Base-by-base conservation (phyloP, 2,113 vertebrate species). In the Bucco capensis region DNA sequence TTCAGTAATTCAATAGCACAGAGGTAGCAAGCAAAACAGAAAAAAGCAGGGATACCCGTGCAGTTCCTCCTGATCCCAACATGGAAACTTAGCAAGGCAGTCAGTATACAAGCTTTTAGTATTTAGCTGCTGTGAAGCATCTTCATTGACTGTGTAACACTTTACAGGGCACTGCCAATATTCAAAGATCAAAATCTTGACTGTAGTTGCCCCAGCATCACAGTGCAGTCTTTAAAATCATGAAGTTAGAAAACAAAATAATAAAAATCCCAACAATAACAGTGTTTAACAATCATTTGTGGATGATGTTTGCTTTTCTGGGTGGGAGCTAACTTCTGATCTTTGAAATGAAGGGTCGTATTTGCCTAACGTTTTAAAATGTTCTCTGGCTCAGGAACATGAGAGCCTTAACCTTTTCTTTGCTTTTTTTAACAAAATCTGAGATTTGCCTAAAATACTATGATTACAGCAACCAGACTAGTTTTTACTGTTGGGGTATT, bases 281-380 rank as follows among this genome's bases (percentile, higher is more conserved):
- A 67, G 21, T 19, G 80, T 77, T 90, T 79, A 87, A 62, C 25
- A 81, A 44, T 40, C 25, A 24, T 71, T 58, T 88, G 44, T 0
- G 0, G 35, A 56, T 64, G 23, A 33, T 11, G 40, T 47, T 64
- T 67, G 24, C 35, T 86, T 77, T 78, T 81, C 65, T 64, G 35
- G 28, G 33, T 67, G 64, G 37, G 35, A 78, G 38, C 21, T 75
- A 47, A 40, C 53, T 82, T 71, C 71, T 79, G 57, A 86, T 87
- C 86, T 94, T 90, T 89, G 54, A 93, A 92, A 75, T 28, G 38
- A 28, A 65, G 35, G 73, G 80, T 94, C 50, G 35, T 71, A 58
- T 83, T 93, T 95, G 54, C 58, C 90, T 73, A 89, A 69, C 1
- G 2, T 66, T 94, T 95, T 86, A 86, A 92, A 90, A 70, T 92